These are phyloP conservation scores for Prionchulus punctatus DNA, from an alignment of 2,888 invertebrate genomes.

Conservation along the genomic window DNA sequence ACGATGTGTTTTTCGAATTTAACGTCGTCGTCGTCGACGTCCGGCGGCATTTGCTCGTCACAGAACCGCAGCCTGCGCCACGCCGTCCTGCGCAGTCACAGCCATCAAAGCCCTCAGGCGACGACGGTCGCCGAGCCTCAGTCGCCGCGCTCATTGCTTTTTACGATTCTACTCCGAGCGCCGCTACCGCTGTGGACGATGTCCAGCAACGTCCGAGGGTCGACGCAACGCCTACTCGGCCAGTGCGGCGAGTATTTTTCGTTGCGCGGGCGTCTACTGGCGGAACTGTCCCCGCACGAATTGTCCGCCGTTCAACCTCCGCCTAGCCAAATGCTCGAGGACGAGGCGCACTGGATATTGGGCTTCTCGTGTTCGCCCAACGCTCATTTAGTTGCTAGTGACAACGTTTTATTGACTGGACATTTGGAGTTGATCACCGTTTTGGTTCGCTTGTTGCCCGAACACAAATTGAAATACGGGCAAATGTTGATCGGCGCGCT, in stretches of 20 bases:
- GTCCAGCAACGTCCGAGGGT: conserved; percentile 27
- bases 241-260: conserved; percentile 41
- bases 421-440: conserved; percentile 26
- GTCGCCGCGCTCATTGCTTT: conserved; percentile 8
- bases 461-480: conserved; percentile 4
- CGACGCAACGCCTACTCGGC: conserved; percentile 25
- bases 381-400: not conserved
- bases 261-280: conserved; percentile 34
- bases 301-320: conserved; percentile 9
- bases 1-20: not conserved
- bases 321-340: conserved; percentile 35
- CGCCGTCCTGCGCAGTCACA: no score
- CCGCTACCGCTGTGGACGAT: conserved; percentile 40
- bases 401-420: conserved; percentile 30
- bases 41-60: no score
- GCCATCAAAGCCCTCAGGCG: not conserved
- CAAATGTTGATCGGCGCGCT: conserved; percentile 17
- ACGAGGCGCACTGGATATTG: conserved; percentile 38
- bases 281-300: conserved; percentile 29
- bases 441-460: not conserved
- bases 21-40: not conserved
- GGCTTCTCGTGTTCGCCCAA: conserved; percentile 28
- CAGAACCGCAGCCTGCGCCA: no score
- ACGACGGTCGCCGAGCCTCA: not conserved
- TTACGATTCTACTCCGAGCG: conserved; percentile 35